Conservation (phyloP, 2,113 vertebrate genomes). For the Psettodes erumei region DNA sequence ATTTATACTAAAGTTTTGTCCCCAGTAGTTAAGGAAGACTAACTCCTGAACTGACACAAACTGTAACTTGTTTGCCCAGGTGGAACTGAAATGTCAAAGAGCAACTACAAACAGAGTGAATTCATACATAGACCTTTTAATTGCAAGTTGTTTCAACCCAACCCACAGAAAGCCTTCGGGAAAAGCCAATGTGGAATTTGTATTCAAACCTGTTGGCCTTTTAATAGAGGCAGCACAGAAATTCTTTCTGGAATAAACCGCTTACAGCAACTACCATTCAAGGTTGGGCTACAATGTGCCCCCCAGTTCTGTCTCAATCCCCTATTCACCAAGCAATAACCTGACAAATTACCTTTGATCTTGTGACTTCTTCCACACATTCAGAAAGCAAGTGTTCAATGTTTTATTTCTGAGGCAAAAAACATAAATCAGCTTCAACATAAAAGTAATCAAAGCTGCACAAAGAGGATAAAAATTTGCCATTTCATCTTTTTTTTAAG, state of each 20-base stretch:
- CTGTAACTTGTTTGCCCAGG: not conserved
- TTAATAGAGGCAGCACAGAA: slow-evolving; percentile 12
- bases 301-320: slow-evolving; percentile 1
- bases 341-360: slow-evolving; percentile 15
- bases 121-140: slow-evolving; percentile 35
- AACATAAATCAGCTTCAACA: not conserved
- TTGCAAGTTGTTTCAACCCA: slow-evolving; percentile 10
- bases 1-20: slow-evolving; percentile 7
- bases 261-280: slow-evolving; percentile 6
- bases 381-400: not conserved
- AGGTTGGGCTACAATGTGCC: not conserved
- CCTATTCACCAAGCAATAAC: slow-evolving; percentile 22
- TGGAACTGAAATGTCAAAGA: slow-evolving; percentile 16
- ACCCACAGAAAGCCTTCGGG: slow-evolving; percentile 13
- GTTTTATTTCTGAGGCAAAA: slow-evolving; percentile 1
- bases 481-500: not conserved
- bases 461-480: not conserved
- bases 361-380: not conserved
- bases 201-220: slow-evolving; percentile 25
- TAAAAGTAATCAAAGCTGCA: not conserved
- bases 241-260: slow-evolving; percentile 1
- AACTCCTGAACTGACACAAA: slow-evolving; percentile 3
- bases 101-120: slow-evolving; percentile 4
- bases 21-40: slow-evolving; percentile 12
- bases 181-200: slow-evolving; percentile 31